Evolutionary conservation across 1,140 invertebrate species (phyloP), one percentile per base, ranked within the genome.

Genomic region (Wiebesia pumilae): DNA sequence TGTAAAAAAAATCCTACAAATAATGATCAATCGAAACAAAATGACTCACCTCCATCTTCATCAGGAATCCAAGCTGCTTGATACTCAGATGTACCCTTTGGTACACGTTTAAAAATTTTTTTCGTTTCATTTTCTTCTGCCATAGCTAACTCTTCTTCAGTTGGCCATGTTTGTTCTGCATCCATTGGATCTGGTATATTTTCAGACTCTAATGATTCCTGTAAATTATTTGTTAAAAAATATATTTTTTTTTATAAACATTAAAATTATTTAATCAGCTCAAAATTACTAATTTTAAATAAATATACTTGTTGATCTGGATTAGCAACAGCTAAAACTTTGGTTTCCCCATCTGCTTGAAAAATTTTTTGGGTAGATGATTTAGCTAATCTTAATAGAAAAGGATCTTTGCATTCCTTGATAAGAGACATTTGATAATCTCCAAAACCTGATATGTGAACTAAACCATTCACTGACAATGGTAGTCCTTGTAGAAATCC

Each of bases 61-160:
- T 97, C 96, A 9, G 97, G 95, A 92, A 99, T 98, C 98, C 98
- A 99, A 54, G 98, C 97, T 38, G 98, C 98, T 94, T 99, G 99
- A 93, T 99, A 99, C 83, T 97, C 97, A 24, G 98, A 99, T 90
- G 97, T 98, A 67, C 98, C 98, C 94, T 98, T 98, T 0, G 98
- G 98, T 40, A 99, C 96, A 90, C 95, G 96, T 91, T 98, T 98
- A 0, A 96, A 94, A 83, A 95, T 94, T 92, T 96, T 96, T 88
- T 95, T 95, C 87, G 95, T 96, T 89, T 91, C 88, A 87, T 96
- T 94, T 87, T 95, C 92, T 91, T 96, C 95, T 4, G 97, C 96
- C 88, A 96, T 94, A 89, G 95, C 95, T 80, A 99, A 94, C 94
- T 99, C 98, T 92, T 98, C 97, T 87, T 98, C 96, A 43, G 97